Evolutionary conservation across 2,888 invertebrate species (phyloP).

Genomic region (Gerris lacustris): DNA sequence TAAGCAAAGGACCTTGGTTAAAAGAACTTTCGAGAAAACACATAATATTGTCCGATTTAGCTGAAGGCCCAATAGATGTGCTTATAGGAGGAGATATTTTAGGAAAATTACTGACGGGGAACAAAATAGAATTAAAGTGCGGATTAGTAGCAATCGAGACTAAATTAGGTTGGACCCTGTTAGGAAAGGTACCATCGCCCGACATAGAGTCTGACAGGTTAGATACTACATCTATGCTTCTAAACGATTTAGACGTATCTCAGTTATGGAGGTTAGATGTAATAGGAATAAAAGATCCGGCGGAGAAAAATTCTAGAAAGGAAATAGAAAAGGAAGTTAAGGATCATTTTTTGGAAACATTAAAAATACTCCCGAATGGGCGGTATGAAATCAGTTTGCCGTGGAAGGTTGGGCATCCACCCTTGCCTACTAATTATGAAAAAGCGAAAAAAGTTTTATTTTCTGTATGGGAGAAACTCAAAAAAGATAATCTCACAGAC

Average conservation of each 20-base stretch:
- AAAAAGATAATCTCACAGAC: conserved; percentile 24
- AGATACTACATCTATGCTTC: neutral
- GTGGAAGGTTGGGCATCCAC: conserved; percentile 33
- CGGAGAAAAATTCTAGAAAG: conserved; percentile 27
- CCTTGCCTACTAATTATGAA: conserved; percentile 29
- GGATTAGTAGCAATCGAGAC: conserved; percentile 32
- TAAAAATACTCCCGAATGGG: conserved; percentile 27
- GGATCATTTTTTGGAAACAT: conserved; percentile 29
- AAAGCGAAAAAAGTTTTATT: conserved; percentile 30
- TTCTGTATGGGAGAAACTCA: conserved; percentile 27
- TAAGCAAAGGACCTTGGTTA: conserved; percentile 17
- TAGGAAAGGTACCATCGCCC: conserved; percentile 26
- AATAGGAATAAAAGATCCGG: conserved; percentile 22
- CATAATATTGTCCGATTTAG: conserved; percentile 20
- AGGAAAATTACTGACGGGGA: conserved; percentile 30
- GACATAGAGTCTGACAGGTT: conserved; percentile 17
- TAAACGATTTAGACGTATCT: conserved; percentile 22
- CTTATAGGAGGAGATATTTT: conserved; percentile 30
- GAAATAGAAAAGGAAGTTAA: conserved; percentile 27
- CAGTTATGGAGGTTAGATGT: conserved; percentile 23
- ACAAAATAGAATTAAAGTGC: conserved; percentile 25
- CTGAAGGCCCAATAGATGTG: conserved; percentile 24
- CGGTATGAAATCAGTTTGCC: conserved; percentile 34
- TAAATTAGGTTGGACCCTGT: conserved; percentile 31
- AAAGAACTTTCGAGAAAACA: no score